Percentiles rank a stretch among this genome's conserved stretches.
phyloP scores from a whole-genome alignment of 2,797 vertebrate genomes.

The Schizopygopsis malacanthus region DNA sequence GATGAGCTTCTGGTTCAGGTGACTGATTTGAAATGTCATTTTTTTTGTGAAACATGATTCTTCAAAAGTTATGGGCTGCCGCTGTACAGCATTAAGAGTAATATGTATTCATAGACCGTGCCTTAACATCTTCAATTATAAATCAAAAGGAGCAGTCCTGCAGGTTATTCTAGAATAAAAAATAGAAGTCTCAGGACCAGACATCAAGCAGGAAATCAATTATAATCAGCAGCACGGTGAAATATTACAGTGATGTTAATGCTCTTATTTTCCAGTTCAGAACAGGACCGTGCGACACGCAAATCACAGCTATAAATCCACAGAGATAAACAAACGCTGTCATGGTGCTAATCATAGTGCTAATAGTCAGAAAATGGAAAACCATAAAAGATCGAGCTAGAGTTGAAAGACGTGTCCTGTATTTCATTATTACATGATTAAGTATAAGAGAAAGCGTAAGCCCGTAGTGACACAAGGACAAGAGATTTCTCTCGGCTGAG shows the following conservation, averaged over 20 bases:
- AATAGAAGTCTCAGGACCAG: slow-evolving; percentile 29
- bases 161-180: slow-evolving; percentile 45
- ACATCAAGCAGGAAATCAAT: slow-evolving; percentile 49
- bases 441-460: slow-evolving; percentile 15
- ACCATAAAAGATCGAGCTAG: slow-evolving; percentile 2
- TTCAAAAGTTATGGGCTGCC: not conserved
- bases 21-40: slow-evolving; percentile 19
- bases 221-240: slow-evolving; percentile 26
- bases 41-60: slow-evolving; percentile 33
- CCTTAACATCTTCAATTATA: slow-evolving; percentile 49
- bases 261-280: slow-evolving; percentile 43
- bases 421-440: slow-evolving; percentile 36
- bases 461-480: not conserved
- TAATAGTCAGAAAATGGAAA: slow-evolving; percentile 44
- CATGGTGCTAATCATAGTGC: slow-evolving; percentile 25
- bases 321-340: slow-evolving; percentile 37
- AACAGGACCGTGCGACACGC: not conserved
- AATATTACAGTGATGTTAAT: slow-evolving; percentile 47
- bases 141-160: slow-evolving; percentile 40
- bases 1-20: slow-evolving; percentile 7
- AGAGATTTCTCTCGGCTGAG: slow-evolving; percentile 18
- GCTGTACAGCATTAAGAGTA: slow-evolving; percentile 16
- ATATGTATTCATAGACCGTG: slow-evolving; percentile 26
- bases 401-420: slow-evolving; percentile 27
- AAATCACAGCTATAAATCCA: slow-evolving; percentile 39